These are phyloP conservation scores for Sinodicranocentrus sp. DNA, from an alignment of 2,888 invertebrate genomes.

Conservation along the genomic window DNA sequence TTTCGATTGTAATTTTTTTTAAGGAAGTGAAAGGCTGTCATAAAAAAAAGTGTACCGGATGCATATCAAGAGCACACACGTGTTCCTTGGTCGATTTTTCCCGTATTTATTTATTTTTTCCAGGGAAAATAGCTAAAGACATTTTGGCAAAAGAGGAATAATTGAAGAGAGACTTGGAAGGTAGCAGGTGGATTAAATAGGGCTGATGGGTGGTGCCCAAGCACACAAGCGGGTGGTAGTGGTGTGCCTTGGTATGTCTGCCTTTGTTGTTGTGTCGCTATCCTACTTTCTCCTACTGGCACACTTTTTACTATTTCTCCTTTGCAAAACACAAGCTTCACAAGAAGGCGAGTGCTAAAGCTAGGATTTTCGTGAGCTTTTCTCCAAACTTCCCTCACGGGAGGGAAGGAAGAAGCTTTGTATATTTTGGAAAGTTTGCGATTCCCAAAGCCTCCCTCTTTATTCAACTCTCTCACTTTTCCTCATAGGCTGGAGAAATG, in stretches of 20 bases:
- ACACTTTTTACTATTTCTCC: background rate
- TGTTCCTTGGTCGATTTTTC: conserved; percentile 7
- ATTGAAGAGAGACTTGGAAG: background rate
- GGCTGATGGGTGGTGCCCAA: background rate
- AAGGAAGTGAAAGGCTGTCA: background rate
- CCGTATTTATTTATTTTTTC: too few relatives aligned
- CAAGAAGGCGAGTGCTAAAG: too few relatives aligned
- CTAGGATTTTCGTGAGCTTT: background rate
- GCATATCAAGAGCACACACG: background rate
- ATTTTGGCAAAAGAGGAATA: background rate
- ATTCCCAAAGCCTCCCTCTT: too few relatives aligned
- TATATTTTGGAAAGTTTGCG: too few relatives aligned
- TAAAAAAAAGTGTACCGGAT: conserved; percentile 8
- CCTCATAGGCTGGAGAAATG: too few relatives aligned
- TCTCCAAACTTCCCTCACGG: background rate
- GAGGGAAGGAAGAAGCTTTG: too few relatives aligned
- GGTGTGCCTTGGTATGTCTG: too few relatives aligned
- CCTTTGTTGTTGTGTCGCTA: too few relatives aligned
- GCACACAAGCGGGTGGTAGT: background rate
- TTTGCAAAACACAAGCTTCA: too few relatives aligned
- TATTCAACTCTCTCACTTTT: too few relatives aligned
- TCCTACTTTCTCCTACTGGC: background rate
- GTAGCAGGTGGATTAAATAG: background rate
- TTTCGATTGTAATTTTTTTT: conserved; percentile 7
- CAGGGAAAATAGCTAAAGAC: too few relatives aligned